Evolutionary conservation across 2,113 vertebrate genomes (phyloP), one percentile per base, ranked within the genome.

Genomic region (Suricata suricatta): DNA sequence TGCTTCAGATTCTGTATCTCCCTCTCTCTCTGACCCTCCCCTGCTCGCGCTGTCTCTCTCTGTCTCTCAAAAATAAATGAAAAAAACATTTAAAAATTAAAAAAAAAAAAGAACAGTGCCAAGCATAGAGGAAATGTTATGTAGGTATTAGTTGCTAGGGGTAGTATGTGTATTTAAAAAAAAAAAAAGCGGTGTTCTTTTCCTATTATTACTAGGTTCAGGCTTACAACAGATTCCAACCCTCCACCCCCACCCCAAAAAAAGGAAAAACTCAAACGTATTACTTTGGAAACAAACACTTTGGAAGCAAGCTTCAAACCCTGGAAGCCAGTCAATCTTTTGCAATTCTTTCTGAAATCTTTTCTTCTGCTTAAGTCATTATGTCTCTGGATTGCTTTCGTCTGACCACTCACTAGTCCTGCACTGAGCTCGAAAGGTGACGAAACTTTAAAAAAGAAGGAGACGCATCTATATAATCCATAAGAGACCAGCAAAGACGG

Each of bases 221-320:
- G 57, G 25, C 54, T 66, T 86, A 69, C n/a, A 92, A 38, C n/a
- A 80, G 77, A 95, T 93, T 94, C 23, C 52, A 7, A 5, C 54
- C 54, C 54, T 7, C 19, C 54, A 41, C 57, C 21, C 7, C 0
- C 57, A 0, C 57, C 1, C 19, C 41, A 87, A 80, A 87, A 76
- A 88, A 19, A 9, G 41, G 27, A 76, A 85, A 93, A 81, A 84
- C 88, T 92, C 77, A 90, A 94, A 90, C 29, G 54, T 84, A 35
- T 33, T 95, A 50, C 41, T 81, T 96, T 96, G 88, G 44, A 95
- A 97, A 85, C 60, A 95, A 97, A 85, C 60, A 47, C n/a, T 81
- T 96, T 96, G 90, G 44, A 95, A 97, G 80, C 60, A 96, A 95
- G 50, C 77, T 47, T 90, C 88, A 86, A 95, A 93, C 54, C 64